These are phyloP conservation scores for Colostygia pectinataria DNA, from an alignment of 2,888 invertebrate species.

Conservation along the genomic window DNA sequence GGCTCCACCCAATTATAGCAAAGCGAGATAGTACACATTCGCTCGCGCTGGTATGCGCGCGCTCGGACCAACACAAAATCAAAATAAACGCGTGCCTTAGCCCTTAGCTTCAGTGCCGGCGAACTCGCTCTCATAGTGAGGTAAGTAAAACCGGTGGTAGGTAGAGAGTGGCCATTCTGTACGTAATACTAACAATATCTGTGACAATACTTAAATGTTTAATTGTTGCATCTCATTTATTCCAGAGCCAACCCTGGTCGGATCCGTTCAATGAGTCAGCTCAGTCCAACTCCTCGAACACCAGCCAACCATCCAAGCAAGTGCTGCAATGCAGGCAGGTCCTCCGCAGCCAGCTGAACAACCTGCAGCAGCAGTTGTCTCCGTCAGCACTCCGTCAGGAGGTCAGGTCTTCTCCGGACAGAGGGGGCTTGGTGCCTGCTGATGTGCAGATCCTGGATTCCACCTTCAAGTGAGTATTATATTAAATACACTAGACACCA, in stretches of 20 bases:
- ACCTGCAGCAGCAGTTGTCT: conserved; percentile 42
- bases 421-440: conserved; percentile 55
- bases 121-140: no score
- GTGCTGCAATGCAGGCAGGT: conserved; percentile 67
- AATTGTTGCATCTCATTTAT: background rate
- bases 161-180: no score
- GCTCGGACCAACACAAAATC: no score
- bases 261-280: conserved; percentile 68
- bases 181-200: no score
- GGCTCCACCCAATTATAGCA: no score
- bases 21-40: no score
- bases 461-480: conserved; percentile 68
- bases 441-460: conserved; percentile 69
- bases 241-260: conserved; percentile 43
- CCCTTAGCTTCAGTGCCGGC: no score
- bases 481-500: background rate
- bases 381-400: no score
- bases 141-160: no score
- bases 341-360: conserved; percentile 61
- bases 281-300: conserved; percentile 64
- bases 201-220: background rate
- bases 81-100: no score
- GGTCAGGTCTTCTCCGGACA: conserved; percentile 38
- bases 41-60: no score
- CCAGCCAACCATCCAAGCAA: conserved; percentile 73